Base-by-base conservation (phyloP, 2,888 invertebrate species). In the Ctena decussata region DNA sequence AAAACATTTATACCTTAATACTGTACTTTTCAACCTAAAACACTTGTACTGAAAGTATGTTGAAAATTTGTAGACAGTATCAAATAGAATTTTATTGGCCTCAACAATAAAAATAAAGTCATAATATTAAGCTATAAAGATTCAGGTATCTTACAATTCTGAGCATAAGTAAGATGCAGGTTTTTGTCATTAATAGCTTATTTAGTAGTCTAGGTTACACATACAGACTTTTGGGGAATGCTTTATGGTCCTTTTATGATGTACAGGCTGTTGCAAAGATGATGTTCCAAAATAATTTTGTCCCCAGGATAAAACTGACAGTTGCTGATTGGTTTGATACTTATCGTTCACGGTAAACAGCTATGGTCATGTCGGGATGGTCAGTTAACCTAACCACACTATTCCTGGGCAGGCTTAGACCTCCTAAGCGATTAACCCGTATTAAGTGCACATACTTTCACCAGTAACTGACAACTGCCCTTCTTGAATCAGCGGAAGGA, bases 141-240 rank as follows among this genome's bases (percentile, higher is more conserved):
- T 53, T 53, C 21, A 21, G 53, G 21, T 53, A n/a, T 21, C n/a
- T 53, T 53, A 53, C 60, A 60, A 12, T 8, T 35, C 5, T 6
- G 35, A 65, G 35, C 65, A 65, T 32, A 65, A 65, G 65, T 65
- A 65, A 65, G 65, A 65, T 65, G 65, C 65, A 65, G 65, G 21
- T 65, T 65, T 65, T 65, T 65, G 65, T 65, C 65, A 65, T 65
- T 65, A 21, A 65, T 65, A 65, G 65, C 65, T 65, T 35, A 35
- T 65, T 65, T 65, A 65, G 65, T 65, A 65, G 65, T 35, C 8
- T 65, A 65, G 65, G 65, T 65, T 65, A 65, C 65, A 65, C 65
- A 65, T 18, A 35, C 65, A 11, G 21, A 65, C 65, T 35, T 11
- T 65, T 30, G 11, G 35, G 35, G 1, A 6, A 12, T 35, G 18